phyloP scores from a whole-genome alignment of 2,797 vertebrate genomes.

The Helarctos malayanus region DNA sequence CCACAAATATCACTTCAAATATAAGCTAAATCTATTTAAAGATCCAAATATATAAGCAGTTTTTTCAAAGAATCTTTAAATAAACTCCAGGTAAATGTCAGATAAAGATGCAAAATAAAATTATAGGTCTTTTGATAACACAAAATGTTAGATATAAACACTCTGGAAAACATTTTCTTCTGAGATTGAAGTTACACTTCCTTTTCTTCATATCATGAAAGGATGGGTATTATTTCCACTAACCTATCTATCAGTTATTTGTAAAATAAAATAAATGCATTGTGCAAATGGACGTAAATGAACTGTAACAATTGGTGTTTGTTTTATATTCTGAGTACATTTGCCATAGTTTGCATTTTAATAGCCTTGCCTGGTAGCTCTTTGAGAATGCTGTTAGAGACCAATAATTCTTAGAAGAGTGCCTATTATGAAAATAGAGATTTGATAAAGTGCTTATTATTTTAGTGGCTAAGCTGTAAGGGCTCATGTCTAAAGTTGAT shows the following conservation, averaged over 20 bases:
- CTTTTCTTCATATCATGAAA: slow-evolving; percentile 11
- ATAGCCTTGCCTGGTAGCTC: slow-evolving; percentile 40
- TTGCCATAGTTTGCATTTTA: slow-evolving; percentile 60
- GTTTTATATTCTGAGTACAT: slow-evolving; percentile 50
- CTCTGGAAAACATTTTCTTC: background rate
- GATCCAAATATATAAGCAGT: background rate
- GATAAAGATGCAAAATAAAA: slow-evolving; percentile 29
- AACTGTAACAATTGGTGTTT: slow-evolving; percentile 52
- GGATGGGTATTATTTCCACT: background rate
- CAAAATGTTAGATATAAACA: slow-evolving; percentile 3
- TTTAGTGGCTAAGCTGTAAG: background rate
- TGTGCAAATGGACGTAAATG: slow-evolving; percentile 39
- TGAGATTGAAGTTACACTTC: slow-evolving; percentile 21
- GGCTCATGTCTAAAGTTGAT: background rate
- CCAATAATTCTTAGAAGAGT: slow-evolving; percentile 42
- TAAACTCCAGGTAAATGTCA: slow-evolving; percentile 34
- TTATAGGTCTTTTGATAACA: background rate
- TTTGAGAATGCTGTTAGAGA: slow-evolving; percentile 28
- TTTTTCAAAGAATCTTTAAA: slow-evolving; percentile 32
- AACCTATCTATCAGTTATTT: slow-evolving; percentile 51
- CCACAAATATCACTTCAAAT: slow-evolving; percentile 14
- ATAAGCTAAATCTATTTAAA: slow-evolving; percentile 21
- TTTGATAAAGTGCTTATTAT: slow-evolving; percentile 61
- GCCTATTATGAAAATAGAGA: background rate
- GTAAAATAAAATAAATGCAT: slow-evolving; percentile 60